Percentiles rank a stretch among this genome's conserved stretches.
phyloP scores from a whole-genome alignment of 2,888 invertebrate genomes.

The Lycaena phlaeas region DNA sequence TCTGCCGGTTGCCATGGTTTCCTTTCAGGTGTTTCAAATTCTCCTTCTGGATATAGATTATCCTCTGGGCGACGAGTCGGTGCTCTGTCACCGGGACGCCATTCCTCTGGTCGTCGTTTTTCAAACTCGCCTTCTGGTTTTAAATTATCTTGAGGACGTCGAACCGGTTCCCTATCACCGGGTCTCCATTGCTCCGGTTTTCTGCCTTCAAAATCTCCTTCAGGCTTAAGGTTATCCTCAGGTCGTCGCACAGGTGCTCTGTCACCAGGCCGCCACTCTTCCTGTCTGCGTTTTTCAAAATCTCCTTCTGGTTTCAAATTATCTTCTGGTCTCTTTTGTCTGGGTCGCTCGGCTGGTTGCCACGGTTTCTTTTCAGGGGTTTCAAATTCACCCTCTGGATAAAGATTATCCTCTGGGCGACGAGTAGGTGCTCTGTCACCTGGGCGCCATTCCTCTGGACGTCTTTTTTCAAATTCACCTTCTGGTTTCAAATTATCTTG shows the following conservation, averaged over 20 bases:
- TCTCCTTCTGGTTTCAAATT: slow-evolving; percentile 65
- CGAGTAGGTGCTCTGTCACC: slow-evolving; percentile 54
- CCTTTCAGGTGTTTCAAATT: slow-evolving; percentile 46
- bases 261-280: slow-evolving; percentile 56
- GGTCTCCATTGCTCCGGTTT: slow-evolving; percentile 48
- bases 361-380: slow-evolving; percentile 63
- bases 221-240: slow-evolving; percentile 53
- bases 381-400: slow-evolving; percentile 53
- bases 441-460: slow-evolving; percentile 58
- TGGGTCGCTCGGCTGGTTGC: slow-evolving; percentile 43
- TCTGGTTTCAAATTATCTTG: slow-evolving; percentile 61
- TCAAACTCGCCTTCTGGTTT: slow-evolving; percentile 63
- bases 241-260: slow-evolving; percentile 46
- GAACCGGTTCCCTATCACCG: slow-evolving; percentile 48
- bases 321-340: slow-evolving; percentile 22
- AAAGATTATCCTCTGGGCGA: slow-evolving; percentile 66
- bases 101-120: slow-evolving; percentile 34
- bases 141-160: slow-evolving; percentile 52
- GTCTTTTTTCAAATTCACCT: slow-evolving; percentile 63
- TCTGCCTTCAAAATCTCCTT: slow-evolving; percentile 58
- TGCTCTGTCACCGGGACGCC: slow-evolving; percentile 44
- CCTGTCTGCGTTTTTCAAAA: slow-evolving; percentile 38
- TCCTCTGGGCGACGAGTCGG: slow-evolving; percentile 35
- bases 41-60: slow-evolving; percentile 49
- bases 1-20: slow-evolving; percentile 33